phyloP scores from a whole-genome alignment of 2,113 vertebrate species.

The Pseudorhombus dupliciocellatus region DNA sequence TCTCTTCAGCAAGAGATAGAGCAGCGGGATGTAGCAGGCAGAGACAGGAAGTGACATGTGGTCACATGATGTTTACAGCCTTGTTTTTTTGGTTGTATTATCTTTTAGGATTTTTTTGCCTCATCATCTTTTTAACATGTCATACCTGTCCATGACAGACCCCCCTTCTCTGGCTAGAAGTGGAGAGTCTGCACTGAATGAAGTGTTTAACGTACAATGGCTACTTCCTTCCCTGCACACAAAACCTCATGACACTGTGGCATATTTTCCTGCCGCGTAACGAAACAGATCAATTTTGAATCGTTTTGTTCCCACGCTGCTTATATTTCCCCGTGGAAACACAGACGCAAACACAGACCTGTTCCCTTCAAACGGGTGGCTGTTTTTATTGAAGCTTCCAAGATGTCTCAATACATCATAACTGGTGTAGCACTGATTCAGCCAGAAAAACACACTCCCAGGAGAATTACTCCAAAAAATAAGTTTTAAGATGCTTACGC shows the following conservation, averaged over 20 bases:
- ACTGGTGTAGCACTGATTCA: neutral
- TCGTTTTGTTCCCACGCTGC: slow-evolving; percentile 74
- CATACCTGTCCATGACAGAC: no score
- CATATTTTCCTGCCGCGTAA: slow-evolving; percentile 74
- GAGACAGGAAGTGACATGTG: no score
- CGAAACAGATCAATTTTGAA: slow-evolving; percentile 58
- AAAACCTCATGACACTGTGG: slow-evolving; percentile 74
- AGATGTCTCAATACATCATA: neutral
- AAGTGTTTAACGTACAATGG: neutral
- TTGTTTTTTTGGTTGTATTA: no score
- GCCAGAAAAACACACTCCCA: neutral
- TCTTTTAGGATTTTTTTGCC: no score
- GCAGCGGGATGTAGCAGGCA: no score
- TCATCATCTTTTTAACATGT: no score
- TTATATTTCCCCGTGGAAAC: slow-evolving; percentile 62
- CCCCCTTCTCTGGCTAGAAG: no score
- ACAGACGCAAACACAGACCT: slow-evolving; percentile 16
- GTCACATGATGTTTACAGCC: no score
- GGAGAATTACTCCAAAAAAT: neutral
- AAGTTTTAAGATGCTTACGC: neutral
- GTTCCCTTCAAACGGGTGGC: slow-evolving; percentile 1
- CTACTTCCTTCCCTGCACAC: slow-evolving; percentile 39
- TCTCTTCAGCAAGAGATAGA: no score
- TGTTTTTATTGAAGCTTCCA: neutral
- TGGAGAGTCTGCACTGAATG: slow-evolving; percentile 3